These are phyloP conservation scores for Anolis sagrei DNA, from an alignment of 2,113 vertebrate species.

Conservation along the genomic window DNA sequence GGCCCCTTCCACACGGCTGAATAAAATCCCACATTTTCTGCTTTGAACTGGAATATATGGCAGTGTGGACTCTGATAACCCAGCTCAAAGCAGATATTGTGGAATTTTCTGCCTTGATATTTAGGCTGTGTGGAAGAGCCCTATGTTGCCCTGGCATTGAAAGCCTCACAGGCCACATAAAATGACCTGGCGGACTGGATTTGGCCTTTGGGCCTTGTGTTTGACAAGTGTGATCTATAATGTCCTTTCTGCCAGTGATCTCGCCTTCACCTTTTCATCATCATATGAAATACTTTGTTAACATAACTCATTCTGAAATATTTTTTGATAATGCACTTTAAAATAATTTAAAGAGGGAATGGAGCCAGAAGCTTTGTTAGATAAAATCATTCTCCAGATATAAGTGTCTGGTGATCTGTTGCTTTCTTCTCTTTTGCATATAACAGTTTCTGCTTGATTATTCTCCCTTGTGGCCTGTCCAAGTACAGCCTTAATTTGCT, in stretches of 20 bases:
- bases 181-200: too few species aligned
- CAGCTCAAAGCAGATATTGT: too few species aligned
- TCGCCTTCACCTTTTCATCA: background rate
- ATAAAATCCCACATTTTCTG: too few species aligned
- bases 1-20: too few species aligned
- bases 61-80: too few species aligned
- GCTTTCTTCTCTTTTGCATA: background rate
- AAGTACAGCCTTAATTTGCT: conserved; percentile 9
- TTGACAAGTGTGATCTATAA: too few species aligned
- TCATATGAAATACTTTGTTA: background rate
- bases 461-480: background rate
- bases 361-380: background rate
- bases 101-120: too few species aligned
- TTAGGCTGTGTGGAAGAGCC: too few species aligned
- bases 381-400: background rate
- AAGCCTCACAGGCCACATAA: too few species aligned
- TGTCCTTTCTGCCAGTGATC: background rate
- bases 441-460: background rate
- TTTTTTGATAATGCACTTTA: background rate
- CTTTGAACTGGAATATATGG: too few species aligned
- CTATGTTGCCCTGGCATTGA: too few species aligned
- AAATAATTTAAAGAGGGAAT: background rate
- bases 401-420: background rate
- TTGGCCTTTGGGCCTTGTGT: too few species aligned
- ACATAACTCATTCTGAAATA: background rate